phyloP scores from a whole-genome alignment of 2,113 vertebrate genomes.

The Nycticebus coucang region DNA sequence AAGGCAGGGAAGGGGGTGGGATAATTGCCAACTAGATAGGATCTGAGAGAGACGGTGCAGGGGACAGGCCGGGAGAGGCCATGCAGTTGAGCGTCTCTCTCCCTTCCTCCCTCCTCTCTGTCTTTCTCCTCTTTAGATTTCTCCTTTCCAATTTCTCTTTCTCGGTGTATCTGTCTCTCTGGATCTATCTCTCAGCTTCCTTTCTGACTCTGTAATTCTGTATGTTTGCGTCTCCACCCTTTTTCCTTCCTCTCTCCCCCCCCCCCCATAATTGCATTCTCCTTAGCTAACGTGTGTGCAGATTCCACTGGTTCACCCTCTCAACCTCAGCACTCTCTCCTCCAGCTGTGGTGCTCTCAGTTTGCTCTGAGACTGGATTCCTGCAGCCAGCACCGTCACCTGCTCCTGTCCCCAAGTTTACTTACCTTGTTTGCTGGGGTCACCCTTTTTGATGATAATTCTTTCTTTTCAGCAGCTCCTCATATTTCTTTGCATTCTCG shows the following conservation, averaged over 20 bases:
- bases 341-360: conserved; percentile 13
- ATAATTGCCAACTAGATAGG: fast-evolving
- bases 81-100: not conserved
- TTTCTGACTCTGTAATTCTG: not conserved
- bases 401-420: not conserved
- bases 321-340: conserved; percentile 26
- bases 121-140: no score
- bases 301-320: conserved; percentile 2
- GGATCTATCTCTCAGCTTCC: not conserved
- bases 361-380: conserved; percentile 34
- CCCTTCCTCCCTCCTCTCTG: not conserved
- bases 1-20: not conserved
- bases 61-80: not conserved
- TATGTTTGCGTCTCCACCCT: no score
- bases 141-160: not conserved
- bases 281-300: fast-evolving
- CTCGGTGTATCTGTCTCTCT: no score
- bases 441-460: not conserved
- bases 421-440: not conserved
- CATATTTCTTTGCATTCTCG: conserved; percentile 19
- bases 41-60: no score
- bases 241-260: fast-evolving
- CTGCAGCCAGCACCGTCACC: conserved; percentile 35
- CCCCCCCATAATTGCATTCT: not conserved
- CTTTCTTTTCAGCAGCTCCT: conserved; percentile 36